phyloP scores from a whole-genome alignment of 2,113 vertebrate species.

The Heptranchias perlo region DNA sequence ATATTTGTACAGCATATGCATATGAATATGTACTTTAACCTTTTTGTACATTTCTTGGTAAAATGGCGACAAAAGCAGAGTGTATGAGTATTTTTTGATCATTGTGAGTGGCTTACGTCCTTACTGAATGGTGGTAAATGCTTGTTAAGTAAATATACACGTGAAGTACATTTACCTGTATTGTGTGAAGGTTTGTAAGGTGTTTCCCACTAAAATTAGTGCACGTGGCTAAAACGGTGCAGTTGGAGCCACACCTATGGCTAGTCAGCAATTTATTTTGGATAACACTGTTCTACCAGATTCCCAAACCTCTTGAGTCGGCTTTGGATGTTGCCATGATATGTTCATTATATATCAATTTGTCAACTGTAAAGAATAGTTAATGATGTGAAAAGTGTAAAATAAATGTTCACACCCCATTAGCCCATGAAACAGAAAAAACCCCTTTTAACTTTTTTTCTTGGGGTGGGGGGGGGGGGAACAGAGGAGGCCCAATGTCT shows the following conservation, averaged over 20 bases:
- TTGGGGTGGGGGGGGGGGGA: background rate
- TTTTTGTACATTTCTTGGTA: background rate
- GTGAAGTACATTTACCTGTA: background rate
- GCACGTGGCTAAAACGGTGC: background rate
- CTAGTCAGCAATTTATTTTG: too few relatives aligned
- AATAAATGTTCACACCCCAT: background rate
- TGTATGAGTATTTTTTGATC: background rate
- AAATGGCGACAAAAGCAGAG: background rate
- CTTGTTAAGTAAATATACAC: background rate
- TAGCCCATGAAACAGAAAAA: background rate
- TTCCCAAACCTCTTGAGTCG: background rate
- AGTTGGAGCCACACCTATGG: too few relatives aligned
- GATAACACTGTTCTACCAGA: too few relatives aligned
- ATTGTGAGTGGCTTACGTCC: background rate
- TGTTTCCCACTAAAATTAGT: background rate
- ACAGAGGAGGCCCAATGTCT: background rate
- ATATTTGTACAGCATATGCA: background rate
- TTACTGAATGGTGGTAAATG: background rate
- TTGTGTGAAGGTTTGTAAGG: background rate
- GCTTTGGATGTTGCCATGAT: background rate
- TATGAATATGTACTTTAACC: background rate
- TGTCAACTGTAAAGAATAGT: background rate
- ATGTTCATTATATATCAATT: background rate
- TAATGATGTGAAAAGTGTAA: background rate
- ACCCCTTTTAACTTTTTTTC: too few relatives aligned